These are phyloP conservation scores for Hydrochoerus hydrochaeris DNA, from an alignment of 2,113 vertebrate species.

Conservation along the genomic window DNA sequence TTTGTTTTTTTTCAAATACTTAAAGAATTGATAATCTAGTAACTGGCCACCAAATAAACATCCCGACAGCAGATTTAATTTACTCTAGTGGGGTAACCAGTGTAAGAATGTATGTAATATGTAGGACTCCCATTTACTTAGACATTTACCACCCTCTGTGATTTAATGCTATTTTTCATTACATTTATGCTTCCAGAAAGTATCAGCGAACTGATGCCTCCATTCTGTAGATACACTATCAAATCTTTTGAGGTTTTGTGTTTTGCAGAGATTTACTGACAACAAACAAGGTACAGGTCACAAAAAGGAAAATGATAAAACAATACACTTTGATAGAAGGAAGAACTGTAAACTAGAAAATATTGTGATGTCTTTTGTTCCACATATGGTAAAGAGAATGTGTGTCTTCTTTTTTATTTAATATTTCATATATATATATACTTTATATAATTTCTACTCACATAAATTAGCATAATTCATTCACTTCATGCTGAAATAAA, in stretches of 20 bases:
- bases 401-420: not conserved
- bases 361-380: not conserved
- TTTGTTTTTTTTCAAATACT: not conserved
- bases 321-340: not conserved
- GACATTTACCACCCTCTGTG: not conserved
- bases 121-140: not conserved
- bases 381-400: not conserved
- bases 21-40: not conserved
- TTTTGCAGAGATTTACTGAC: not conserved
- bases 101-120: not conserved
- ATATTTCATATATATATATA: not conserved
- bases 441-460: not conserved
- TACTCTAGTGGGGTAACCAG: not conserved
- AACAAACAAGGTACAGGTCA: not conserved
- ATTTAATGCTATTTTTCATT: not conserved
- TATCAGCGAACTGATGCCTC: not conserved
- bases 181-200: not conserved
- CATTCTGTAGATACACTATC: not conserved
- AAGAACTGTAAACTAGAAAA: slow-evolving; percentile 7
- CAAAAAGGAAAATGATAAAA: not conserved
- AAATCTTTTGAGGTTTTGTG: not conserved
- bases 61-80: not conserved
- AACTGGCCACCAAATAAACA: not conserved
- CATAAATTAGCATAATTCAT: not conserved
- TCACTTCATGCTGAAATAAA: not conserved